A percentile compares a stretch with the other conserved stretches of the same genome.
phyloP scores from a whole-genome alignment of 2,888 invertebrate genomes.

The Drosophila neotestacea region DNA sequence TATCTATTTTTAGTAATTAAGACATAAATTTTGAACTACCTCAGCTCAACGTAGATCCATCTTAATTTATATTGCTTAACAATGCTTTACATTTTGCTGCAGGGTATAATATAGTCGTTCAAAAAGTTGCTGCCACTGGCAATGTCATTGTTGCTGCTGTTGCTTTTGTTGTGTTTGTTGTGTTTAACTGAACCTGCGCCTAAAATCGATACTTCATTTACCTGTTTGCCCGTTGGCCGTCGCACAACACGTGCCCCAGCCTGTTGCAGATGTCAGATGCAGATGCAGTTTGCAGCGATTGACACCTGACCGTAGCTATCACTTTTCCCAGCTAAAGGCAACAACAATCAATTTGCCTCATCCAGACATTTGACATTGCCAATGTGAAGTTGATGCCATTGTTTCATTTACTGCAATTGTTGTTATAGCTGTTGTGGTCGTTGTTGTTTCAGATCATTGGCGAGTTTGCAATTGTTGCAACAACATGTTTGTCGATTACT shows the following conservation, averaged over 20 bases:
- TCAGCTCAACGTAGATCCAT: too few relatives aligned
- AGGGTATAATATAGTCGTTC: background rate
- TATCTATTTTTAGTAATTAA: too few relatives aligned
- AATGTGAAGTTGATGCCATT: background rate
- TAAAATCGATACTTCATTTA: conserved; percentile 47
- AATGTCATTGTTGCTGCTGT: conserved; percentile 2
- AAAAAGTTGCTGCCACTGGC: background rate
- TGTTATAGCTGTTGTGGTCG: background rate
- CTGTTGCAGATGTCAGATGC: conserved; percentile 1
- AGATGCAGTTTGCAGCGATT: conserved; percentile 13
- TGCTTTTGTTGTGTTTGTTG: conserved; percentile 13
- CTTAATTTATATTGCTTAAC: too few relatives aligned
- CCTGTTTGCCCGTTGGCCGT: conserved; percentile 12
- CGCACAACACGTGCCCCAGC: conserved; percentile 27
- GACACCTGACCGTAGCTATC: conserved; percentile 28
- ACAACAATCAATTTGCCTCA: conserved; percentile 30
- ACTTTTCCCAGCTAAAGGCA: conserved; percentile 15
- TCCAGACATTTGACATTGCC: conserved; percentile 15
- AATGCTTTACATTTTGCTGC: background rate
- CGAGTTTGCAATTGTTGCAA: background rate
- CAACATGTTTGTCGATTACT: background rate
- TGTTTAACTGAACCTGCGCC: conserved; percentile 15
- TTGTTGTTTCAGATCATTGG: background rate
- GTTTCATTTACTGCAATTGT: background rate
- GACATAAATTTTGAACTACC: too few relatives aligned